These are phyloP conservation scores for Aricia agestis DNA, from an alignment of 1,140 invertebrate species.

Conservation along the genomic window DNA sequence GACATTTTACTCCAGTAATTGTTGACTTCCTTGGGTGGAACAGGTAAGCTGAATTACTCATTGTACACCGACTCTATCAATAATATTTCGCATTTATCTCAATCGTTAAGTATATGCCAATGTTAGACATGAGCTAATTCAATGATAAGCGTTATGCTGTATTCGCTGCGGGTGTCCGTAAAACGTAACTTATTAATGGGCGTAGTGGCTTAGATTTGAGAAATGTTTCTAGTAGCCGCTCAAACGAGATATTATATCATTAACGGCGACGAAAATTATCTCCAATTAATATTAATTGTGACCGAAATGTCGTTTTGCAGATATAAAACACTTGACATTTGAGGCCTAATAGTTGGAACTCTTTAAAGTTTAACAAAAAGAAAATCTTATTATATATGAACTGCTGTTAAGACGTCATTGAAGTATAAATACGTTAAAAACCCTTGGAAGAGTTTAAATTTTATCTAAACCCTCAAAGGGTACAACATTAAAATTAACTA, in stretches of 20 bases:
- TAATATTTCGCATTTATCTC: neutral
- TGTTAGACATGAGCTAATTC: neutral
- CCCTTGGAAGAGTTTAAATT: too few species aligned
- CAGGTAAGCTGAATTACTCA: constrained; percentile 65
- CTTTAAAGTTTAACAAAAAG: too few species aligned
- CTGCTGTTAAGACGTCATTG: too few species aligned
- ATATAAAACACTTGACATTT: neutral
- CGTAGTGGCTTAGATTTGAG: constrained; percentile 30
- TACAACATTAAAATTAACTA: too few species aligned
- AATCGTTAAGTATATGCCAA: neutral
- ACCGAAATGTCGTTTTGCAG: neutral
- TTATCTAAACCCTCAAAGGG: too few species aligned
- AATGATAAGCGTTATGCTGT: neutral
- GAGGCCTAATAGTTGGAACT: too few species aligned
- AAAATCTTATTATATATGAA: too few species aligned
- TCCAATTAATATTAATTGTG: neutral
- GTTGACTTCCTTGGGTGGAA: constrained; percentile 68
- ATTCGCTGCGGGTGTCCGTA: neutral
- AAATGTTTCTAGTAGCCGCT: constrained; percentile 17
- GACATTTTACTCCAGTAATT: constrained; percentile 44
- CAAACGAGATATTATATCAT: constrained; percentile 1
- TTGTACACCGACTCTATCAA: constrained; percentile 35
- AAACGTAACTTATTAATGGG: constrained; percentile 31
- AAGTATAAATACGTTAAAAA: too few species aligned
- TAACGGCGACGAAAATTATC: neutral